These are phyloP conservation scores for Phalacrocorax pelagicus DNA, from an alignment of 2,113 vertebrate species.

Conservation along the genomic window DNA sequence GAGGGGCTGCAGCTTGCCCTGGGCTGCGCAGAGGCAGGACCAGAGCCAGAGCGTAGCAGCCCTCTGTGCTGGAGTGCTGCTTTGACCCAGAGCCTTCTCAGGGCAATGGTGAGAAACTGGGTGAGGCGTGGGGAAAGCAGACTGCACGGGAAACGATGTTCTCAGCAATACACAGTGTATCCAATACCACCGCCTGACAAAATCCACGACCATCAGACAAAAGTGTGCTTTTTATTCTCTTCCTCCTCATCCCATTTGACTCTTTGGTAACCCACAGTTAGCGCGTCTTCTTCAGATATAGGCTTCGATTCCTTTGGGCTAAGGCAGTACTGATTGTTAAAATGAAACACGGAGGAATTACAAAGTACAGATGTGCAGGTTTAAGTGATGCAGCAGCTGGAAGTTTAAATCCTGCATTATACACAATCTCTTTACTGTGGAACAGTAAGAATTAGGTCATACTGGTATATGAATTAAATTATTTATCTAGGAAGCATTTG, in stretches of 20 bases:
- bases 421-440: not conserved
- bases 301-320: not conserved
- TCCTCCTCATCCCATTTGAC: not conserved
- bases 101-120: not conserved
- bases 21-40: not conserved
- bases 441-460: not conserved
- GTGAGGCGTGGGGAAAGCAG: rapidly evolving
- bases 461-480: not conserved
- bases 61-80: not conserved
- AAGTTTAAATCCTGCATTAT: not conserved
- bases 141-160: rapidly evolving
- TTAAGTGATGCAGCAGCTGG: not conserved
- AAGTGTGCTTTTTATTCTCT: not conserved
- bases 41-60: rapidly evolving
- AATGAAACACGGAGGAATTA: not conserved
- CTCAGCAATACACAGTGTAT: not conserved
- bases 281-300: not conserved
- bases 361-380: not conserved
- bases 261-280: not conserved
- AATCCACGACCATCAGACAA: not conserved
- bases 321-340: not conserved
- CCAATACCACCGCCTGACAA: not conserved
- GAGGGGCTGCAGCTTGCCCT: not conserved
- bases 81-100: not conserved
- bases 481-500: not conserved